Base-by-base conservation (phyloP, 2,113 vertebrate species). In the Aleadryas rufinucha region DNA sequence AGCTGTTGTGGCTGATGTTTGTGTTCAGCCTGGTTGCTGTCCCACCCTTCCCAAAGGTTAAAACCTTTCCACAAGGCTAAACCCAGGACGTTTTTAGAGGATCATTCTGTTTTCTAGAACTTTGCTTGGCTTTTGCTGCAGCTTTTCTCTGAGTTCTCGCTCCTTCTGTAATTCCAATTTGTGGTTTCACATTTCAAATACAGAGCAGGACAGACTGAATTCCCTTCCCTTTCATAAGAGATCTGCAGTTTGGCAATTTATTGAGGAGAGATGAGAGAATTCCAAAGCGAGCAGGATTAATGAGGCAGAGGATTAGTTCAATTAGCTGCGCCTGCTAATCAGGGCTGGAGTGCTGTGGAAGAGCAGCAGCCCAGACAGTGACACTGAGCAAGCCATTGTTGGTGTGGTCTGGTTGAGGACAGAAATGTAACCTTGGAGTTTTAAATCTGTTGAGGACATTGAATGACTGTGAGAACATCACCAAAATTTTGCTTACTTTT, bases 401-500 rank as follows among this genome's bases (percentile, higher is more conserved):
- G 65, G 7, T 28, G 13, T 13, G 7, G 18, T 16, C 72, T 82
- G 41, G 11, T 20, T 64, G 68, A 41, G 82, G 63, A 63, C 45
- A 83, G n/a, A 86, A 88, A 26, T 3, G 24, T 41, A 19, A 84
- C 50, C 76, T 45, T 72, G 71, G 45, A 35, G 16, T 61, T 80
- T 64, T n/a, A 61, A 50, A 79, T n/a, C 66, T 78, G 2, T 37
- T 60, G 44, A 76, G 31, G 44, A 50, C 35, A 0, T 5, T 24
- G 19, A 75, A 31, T 35, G 17, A 41, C 11, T 76, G 6, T 16
- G 50, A 80, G 33, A 74, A 14, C n/a, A 45, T 16, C 42, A 61
- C 21, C 23, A 90, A 61, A 28, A 26, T 21, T 15, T n/a, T 70
- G 22, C 96, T 95, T 96, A 99, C 99, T 99, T 99, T 99, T 70